These are phyloP conservation scores for Eurois occulta DNA, from an alignment of 2,888 invertebrate genomes.

Conservation along the genomic window DNA sequence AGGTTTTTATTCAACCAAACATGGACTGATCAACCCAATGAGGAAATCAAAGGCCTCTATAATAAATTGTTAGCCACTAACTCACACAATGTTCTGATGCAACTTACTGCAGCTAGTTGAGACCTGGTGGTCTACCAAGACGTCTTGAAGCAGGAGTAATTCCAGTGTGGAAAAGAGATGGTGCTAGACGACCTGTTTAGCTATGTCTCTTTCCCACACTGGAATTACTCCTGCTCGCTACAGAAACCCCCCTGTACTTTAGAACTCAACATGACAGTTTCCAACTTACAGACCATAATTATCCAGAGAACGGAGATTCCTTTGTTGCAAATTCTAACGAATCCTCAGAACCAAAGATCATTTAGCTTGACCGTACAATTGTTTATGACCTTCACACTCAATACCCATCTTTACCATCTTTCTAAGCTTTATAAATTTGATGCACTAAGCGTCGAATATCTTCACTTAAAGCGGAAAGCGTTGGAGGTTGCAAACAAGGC, in stretches of 20 bases:
- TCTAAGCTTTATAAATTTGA: conserved; percentile 14
- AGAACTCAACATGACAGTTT: background rate
- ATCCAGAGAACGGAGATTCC: background rate
- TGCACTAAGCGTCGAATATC: conserved; percentile 39
- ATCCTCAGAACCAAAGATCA: background rate
- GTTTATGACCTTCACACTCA: background rate
- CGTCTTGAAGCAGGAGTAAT: no score
- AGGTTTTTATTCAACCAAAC: background rate
- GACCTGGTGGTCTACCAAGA: no score
- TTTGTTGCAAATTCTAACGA: background rate
- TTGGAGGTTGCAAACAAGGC: conserved; percentile 31
- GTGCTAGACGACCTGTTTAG: no score
- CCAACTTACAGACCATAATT: background rate
- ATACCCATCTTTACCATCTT: background rate
- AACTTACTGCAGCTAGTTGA: no score
- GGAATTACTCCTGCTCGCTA: no score
- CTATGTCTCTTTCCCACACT: no score
- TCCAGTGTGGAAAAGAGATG: no score
- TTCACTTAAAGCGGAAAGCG: conserved; percentile 24
- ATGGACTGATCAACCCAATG: background rate
- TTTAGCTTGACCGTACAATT: no score
- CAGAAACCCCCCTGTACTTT: no score
- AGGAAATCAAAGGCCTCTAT: background rate
- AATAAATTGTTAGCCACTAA: no score
- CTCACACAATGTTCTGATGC: no score